A percentile compares a stretch with the other conserved stretches of the same genome.
phyloP scores from a whole-genome alignment of 2,888 invertebrate genomes.

The Phengaris arion region DNA sequence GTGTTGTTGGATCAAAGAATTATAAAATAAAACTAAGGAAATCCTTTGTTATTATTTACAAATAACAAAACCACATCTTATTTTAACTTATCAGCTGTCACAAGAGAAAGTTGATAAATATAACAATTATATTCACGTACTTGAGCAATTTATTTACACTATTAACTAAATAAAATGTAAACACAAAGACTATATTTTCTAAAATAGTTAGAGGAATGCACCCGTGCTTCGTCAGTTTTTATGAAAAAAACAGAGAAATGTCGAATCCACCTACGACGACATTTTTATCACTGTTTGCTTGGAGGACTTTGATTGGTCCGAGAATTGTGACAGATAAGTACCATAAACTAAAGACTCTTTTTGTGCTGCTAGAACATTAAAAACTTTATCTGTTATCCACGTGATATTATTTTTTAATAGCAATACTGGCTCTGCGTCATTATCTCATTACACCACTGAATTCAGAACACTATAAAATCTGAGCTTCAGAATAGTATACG shows the following conservation, averaged over 20 bases:
- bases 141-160: conserved; percentile 42
- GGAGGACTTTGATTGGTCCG: conserved; percentile 60
- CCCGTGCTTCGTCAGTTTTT: conserved; percentile 51
- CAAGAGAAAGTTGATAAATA: conserved; percentile 54
- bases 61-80: conserved; percentile 61
- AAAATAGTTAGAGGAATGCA: conserved; percentile 44
- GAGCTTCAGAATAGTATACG: too few relatives aligned
- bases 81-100: conserved; percentile 60
- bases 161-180: conserved; percentile 29
- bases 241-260: conserved; percentile 47
- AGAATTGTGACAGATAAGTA: conserved; percentile 45
- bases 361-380: background rate
- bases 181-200: conserved; percentile 31
- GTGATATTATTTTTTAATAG: background rate
- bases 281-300: conserved; percentile 66
- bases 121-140: conserved; percentile 39
- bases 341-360: background rate
- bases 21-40: background rate
- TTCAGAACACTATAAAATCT: too few relatives aligned
- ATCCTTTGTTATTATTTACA: conserved; percentile 75
- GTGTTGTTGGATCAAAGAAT: background rate
- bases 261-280: conserved; percentile 62
- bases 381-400: background rate
- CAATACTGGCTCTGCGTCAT: background rate
- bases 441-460: too few relatives aligned